Evolutionary conservation across 2,113 vertebrate genomes (phyloP), one percentile per base, ranked within the genome.

Genomic region (Numida meleagris): DNA sequence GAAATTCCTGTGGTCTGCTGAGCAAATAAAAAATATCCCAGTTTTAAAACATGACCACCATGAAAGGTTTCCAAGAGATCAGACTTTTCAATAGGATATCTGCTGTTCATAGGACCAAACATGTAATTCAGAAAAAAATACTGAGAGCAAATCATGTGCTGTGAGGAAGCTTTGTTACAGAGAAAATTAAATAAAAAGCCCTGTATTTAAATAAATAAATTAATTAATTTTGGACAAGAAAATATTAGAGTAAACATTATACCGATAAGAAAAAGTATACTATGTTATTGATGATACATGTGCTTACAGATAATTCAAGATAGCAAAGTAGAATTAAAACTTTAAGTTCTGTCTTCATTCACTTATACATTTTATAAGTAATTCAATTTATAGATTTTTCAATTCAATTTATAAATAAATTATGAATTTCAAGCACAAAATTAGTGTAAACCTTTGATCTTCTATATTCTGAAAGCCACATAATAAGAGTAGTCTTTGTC

Each of bases 21-120:
- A 81, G 94, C 82, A 96, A 95, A 96, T 67, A 95, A 74, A 88
- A 96, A 89, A 86, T 77, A 95, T 93, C 93, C 89, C 89, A 95
- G 94, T 95, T 95, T 93, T 96, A 93, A 96, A 95, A 95, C 89
- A 94, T 94, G 93, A 91, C 91, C 91, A 85, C 87, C 72, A 81
- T 65, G 90, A 94, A 87, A 94, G 46, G 20, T 13, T 95, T 96
- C 91, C 65, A 95, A 75, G 86, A 94, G 87, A 96, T 94, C 88
- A 65, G 82, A 71, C 46, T 81, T 63, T 68, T 86, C 65, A 82
- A 81, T 74, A 91, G 57, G 63, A 67, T 89, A 95, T 95, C 77
- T 95, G 71, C 89, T 90, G 79, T 86, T 86, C 72, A 19, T 63
- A 77, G 72, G 68, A 27, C 66, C 3, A 1, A 66, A 31, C n/a